phyloP scores from a whole-genome alignment of 1,140 invertebrate species.

The Coelopa frigida region DNA sequence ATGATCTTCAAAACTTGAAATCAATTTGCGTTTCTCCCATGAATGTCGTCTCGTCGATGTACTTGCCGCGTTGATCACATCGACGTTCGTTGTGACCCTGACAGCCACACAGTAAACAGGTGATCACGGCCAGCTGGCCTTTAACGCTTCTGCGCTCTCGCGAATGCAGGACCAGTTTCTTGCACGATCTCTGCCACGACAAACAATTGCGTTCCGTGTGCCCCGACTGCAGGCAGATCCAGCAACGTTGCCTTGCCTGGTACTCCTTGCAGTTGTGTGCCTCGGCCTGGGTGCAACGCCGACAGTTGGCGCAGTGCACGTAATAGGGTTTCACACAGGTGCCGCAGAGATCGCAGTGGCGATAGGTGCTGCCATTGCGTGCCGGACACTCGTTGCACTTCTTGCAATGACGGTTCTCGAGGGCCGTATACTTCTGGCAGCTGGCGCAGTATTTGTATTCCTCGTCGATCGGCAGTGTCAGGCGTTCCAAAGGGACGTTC shows the following conservation, averaged over 20 bases:
- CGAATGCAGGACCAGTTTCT: not conserved
- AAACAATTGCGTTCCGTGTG: slow-evolving; percentile 27
- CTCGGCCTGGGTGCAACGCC: slow-evolving; percentile 50
- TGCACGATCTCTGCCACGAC: slow-evolving; percentile 1
- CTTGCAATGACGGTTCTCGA: slow-evolving; percentile 68
- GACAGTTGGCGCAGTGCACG: slow-evolving; percentile 67
- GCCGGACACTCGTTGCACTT: slow-evolving; percentile 68
- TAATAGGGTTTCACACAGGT: slow-evolving; percentile 77
- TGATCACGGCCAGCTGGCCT: not conserved
- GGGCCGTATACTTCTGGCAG: slow-evolving; percentile 63
- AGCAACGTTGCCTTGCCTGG: slow-evolving; percentile 30
- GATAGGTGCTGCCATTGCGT: slow-evolving; percentile 72
- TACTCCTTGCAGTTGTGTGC: slow-evolving; percentile 29
- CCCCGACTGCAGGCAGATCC: slow-evolving; percentile 27
- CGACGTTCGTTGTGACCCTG: slow-evolving; percentile 13
- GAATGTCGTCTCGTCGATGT: slow-evolving; percentile 12
- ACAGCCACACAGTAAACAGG: slow-evolving; percentile 10
- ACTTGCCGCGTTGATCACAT: slow-evolving; percentile 6
- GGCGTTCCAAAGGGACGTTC: slow-evolving; percentile 57
- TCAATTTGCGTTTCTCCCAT: slow-evolving; percentile 9
- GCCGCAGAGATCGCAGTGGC: slow-evolving; percentile 68
- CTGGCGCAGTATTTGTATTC: slow-evolving; percentile 67
- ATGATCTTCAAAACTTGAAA: not conserved
- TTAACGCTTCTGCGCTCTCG: not conserved
- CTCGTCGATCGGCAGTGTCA: slow-evolving; percentile 53